phyloP scores from a whole-genome alignment of 2,888 invertebrate genomes.

The Amphipyra berbera region DNA sequence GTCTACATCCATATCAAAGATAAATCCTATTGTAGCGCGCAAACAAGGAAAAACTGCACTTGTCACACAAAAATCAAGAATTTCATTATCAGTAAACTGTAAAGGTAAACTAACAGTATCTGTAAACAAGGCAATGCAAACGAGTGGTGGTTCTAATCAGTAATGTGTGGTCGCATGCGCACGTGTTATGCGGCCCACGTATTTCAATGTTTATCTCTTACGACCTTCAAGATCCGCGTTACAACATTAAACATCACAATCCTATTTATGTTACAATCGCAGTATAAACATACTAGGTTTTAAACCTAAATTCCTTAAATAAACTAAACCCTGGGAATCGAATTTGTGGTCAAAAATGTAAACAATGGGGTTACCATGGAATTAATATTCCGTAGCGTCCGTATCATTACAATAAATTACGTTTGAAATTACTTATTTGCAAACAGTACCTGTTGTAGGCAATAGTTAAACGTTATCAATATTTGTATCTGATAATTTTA shows the following conservation, averaged over 20 bases:
- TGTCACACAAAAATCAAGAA: conserved; percentile 18
- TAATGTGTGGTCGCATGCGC: conserved; percentile 26
- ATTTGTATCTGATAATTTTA: too few relatives aligned
- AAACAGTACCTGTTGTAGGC: too few relatives aligned
- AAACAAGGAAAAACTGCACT: conserved; percentile 15
- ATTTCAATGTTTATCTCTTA: conserved; percentile 49
- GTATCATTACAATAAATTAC: too few relatives aligned
- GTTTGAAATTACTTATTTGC: too few relatives aligned
- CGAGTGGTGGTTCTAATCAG: conserved; percentile 42
- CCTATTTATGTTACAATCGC: conserved; percentile 9
- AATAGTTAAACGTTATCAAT: too few relatives aligned
- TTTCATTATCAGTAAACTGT: conserved; percentile 20
- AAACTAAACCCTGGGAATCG: too few relatives aligned
- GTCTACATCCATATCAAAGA: not conserved
- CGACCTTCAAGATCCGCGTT: conserved; percentile 53
- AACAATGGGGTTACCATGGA: too few relatives aligned
- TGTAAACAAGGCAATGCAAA: conserved; percentile 32
- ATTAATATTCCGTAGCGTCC: too few relatives aligned
- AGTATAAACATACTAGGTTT: conserved; percentile 3
- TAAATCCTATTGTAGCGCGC: not conserved
- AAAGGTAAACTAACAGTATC: conserved; percentile 11
- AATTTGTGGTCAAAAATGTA: too few relatives aligned
- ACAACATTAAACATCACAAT: conserved; percentile 26
- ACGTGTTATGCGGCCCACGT: conserved; percentile 50
- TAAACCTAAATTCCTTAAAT: not conserved